phyloP scores from a whole-genome alignment of 2,797 vertebrate species.

The Eutrigla gurnardus region DNA sequence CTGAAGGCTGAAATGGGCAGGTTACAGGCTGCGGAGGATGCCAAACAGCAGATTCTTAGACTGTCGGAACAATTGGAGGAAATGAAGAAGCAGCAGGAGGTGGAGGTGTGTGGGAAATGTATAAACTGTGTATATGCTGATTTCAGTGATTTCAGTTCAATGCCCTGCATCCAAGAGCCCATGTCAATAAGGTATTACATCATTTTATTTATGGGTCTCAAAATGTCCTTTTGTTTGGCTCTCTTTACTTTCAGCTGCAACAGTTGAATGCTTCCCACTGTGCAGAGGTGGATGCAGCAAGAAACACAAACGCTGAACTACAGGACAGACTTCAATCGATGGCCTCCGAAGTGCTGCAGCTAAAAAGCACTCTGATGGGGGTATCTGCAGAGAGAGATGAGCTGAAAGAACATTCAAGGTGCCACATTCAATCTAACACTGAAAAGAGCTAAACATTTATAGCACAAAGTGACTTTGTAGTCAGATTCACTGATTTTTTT shows the following conservation, averaged over 20 bases:
- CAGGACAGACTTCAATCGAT: conserved; percentile 69
- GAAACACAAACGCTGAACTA: conserved; percentile 65
- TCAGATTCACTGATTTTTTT: conserved; percentile 41
- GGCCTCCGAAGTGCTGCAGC: conserved; percentile 72
- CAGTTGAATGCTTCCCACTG: conserved; percentile 63
- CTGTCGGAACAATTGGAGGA: conserved; percentile 68
- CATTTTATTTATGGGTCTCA: conserved; percentile 28
- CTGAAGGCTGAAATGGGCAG: conserved; percentile 66
- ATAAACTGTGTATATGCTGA: conserved; percentile 26
- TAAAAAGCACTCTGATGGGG: conserved; percentile 72
- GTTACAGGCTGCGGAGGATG: conserved; percentile 64
- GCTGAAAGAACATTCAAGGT: conserved; percentile 82
- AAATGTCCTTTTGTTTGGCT: conserved; percentile 26
- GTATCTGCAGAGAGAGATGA: conserved; percentile 75
- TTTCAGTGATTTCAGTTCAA: conserved; percentile 16
- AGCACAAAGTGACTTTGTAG: conserved; percentile 41
- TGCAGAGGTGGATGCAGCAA: conserved; percentile 62
- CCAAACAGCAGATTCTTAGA: conserved; percentile 58
- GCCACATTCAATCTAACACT: conserved; percentile 44
- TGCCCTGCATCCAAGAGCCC: neutral
- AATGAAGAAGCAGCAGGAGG: conserved; percentile 62
- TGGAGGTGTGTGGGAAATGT: conserved; percentile 63
- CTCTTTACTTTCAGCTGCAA: conserved; percentile 65
- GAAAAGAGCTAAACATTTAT: conserved; percentile 22
- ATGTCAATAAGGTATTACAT: conserved; percentile 24